Percentiles rank a stretch among this genome's conserved stretches.
These are phyloP conservation scores for Scolopax mira DNA, from an alignment of 2,113 vertebrate species.

Conservation along the genomic window DNA sequence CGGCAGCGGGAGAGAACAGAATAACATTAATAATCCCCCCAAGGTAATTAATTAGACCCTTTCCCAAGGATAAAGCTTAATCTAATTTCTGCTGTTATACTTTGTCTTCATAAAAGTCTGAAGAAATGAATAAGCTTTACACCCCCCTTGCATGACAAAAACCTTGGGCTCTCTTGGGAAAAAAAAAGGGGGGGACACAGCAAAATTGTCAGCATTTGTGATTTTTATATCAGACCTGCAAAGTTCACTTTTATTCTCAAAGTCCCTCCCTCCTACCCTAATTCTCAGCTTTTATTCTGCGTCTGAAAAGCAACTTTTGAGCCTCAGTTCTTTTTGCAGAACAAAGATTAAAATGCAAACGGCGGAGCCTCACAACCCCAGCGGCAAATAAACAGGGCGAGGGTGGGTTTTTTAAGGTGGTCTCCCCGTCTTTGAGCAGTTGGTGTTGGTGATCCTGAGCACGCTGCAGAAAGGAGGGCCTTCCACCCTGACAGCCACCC, in stretches of 20 bases:
- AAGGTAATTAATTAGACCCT: neutral
- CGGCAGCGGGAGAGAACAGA: neutral
- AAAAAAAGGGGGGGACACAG: neutral
- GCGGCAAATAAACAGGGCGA: neutral
- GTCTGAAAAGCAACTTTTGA: neutral
- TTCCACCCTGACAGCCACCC: neutral
- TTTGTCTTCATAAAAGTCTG: constrained; percentile 26
- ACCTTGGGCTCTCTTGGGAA: neutral
- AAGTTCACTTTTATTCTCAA: neutral
- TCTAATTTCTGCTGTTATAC: neutral
- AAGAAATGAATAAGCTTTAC: constrained; percentile 3
- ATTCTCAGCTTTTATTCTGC: neutral
- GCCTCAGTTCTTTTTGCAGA: neutral
- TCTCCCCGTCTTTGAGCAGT: neutral
- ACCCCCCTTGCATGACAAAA: neutral
- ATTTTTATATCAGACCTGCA: neutral
- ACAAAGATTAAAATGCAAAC: neutral
- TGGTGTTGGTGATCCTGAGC: neutral
- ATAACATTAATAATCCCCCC: neutral
- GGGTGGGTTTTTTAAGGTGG: neutral
- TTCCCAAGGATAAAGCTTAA: constrained; percentile 9
- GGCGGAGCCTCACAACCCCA: neutral
- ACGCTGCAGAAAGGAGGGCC: neutral
- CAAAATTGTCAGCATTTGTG: neutral
- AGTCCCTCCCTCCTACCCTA: neutral